phyloP scores from a whole-genome alignment of 2,113 vertebrate genomes.

The Takifugu flavidus region DNA sequence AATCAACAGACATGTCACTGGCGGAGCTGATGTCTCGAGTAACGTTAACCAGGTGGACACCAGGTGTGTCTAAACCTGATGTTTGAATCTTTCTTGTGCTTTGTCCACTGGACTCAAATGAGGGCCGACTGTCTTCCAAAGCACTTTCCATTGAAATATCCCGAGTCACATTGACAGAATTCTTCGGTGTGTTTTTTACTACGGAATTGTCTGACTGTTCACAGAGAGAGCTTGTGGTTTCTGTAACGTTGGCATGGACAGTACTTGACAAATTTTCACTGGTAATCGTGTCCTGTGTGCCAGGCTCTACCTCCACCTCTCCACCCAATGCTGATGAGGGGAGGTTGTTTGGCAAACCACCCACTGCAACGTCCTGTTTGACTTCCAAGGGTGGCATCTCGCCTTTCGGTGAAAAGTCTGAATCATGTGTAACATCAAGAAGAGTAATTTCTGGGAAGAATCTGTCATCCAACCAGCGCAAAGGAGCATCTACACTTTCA shows the following conservation, averaged over 20 bases:
- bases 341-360: background rate
- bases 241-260: conserved; percentile 2
- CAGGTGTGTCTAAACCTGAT: background rate
- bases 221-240: conserved; percentile 1
- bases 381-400: conserved; percentile 1
- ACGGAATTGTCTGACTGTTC: conserved; percentile 11
- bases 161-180: conserved; percentile 17
- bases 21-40: conserved; percentile 33
- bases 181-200: conserved; percentile 7
- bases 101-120: conserved; percentile 7
- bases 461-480: conserved; percentile 14
- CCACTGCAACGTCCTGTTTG: background rate
- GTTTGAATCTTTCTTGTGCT: conserved; percentile 3
- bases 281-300: background rate
- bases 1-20: conserved; percentile 11
- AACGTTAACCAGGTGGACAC: conserved; percentile 20
- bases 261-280: conserved; percentile 14
- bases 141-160: conserved; percentile 31
- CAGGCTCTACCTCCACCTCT: background rate
- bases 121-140: conserved; percentile 20
- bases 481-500: background rate
- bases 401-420: conserved; percentile 5
- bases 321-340: background rate
- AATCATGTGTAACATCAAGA: conserved; percentile 44
- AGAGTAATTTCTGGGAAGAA: conserved; percentile 51